Base-by-base conservation (phyloP, 1,140 invertebrate genomes). In the Drosophila saltans region DNA sequence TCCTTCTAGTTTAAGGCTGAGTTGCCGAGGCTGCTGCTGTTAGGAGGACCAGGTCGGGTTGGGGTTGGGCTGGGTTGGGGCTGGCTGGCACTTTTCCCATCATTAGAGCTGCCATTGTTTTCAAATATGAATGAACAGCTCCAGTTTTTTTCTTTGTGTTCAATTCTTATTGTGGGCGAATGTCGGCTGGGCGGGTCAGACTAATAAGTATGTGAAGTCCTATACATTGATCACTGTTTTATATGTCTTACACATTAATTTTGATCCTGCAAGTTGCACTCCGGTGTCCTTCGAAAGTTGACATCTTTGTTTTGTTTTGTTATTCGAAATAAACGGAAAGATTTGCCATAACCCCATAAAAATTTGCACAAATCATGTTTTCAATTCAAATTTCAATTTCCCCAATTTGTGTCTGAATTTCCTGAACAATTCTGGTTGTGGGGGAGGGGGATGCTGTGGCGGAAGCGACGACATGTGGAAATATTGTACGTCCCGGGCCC, bases 361-460 rank as follows among this genome's bases (percentile, higher is more conserved):
- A 78, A 77, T 72, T 88, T 77, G 28, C 76, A 69, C 16, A 80
- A 77, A 74, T 70, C 66, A 66, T 68, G 69, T 73, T 88, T 88
- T 81, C 78, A 78, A 90, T 79, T 89, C 55, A 75, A 84, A 89
- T 89, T 90, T 70, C 66, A 72, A 89, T 89, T 89, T 89, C 85
- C 84, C 62, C 69, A 89, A 84, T 81, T 70, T 81, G 69, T 72
- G 60, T 26, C 41, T 56, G 62, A 76, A 90, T 90, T 89, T 89
- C 84, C 84, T 84, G 85, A 11, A 26, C 24, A 9, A 45, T 26
- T 57, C 70, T 45, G 16, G 16, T 16, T 16, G 45, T 30, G 52
- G 55, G 43, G 21, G n/a, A 56, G 16, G n/a, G 39, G 24, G 16
- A 16, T 16, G 16, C 16, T 21, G 28, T 9, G 41, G 66, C 39